A percentile compares a stretch with the other conserved stretches of the same genome.
These are phyloP conservation scores for Ommatoiulus sabulosus DNA, from an alignment of 2,888 invertebrate species.

Conservation along the genomic window DNA sequence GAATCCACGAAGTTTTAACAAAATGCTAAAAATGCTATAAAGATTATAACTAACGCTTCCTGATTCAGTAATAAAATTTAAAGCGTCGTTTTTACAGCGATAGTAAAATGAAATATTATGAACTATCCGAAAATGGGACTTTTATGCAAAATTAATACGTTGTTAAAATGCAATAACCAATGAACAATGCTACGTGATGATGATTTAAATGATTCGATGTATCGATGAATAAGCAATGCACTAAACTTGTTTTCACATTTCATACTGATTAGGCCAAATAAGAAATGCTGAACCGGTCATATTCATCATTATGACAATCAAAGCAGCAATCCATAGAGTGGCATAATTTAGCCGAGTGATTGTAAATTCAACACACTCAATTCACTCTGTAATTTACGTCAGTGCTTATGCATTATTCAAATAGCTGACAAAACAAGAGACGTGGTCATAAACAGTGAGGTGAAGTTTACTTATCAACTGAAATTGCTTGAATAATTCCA, in stretches of 20 bases:
- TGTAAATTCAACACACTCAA: neutral
- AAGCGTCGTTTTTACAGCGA: neutral
- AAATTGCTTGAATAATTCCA: too few species aligned
- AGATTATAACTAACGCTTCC: neutral
- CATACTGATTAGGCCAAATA: neutral
- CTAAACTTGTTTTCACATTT: neutral
- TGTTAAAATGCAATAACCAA: neutral
- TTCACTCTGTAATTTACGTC: neutral
- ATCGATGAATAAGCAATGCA: neutral
- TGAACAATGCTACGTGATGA: neutral
- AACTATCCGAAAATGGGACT: neutral
- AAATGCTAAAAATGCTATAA: neutral
- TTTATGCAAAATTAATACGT: neutral
- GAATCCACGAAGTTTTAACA: neutral
- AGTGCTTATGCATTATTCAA: neutral
- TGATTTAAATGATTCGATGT: neutral
- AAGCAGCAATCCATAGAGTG: neutral
- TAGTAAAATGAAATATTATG: neutral
- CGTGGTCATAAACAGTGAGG: neutral
- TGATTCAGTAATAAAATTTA: neutral
- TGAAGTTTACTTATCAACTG: too few species aligned
- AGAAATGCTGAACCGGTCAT: neutral
- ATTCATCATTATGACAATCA: neutral
- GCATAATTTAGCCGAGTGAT: neutral
- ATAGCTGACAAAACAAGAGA: neutral